A percentile compares a stretch with the other conserved stretches of the same genome.
phyloP scores from a whole-genome alignment of 1,140 invertebrate genomes.

The Thaumetopoea pityocampa region DNA sequence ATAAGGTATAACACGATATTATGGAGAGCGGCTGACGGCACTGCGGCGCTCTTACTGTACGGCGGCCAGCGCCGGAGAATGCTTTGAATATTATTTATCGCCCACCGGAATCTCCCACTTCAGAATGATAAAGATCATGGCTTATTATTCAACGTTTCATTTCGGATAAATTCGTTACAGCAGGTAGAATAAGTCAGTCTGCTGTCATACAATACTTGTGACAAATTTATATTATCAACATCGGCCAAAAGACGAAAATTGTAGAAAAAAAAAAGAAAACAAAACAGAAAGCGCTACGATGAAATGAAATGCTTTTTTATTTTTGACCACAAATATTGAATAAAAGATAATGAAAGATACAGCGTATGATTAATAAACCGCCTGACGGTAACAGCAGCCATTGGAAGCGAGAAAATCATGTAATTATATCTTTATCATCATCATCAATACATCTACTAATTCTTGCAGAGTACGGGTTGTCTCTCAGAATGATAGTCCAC shows the following conservation, averaged over 20 bases:
- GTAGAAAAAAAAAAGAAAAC: too few relatives aligned
- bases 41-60: constrained; percentile 39
- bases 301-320: too few relatives aligned
- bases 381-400: too few relatives aligned
- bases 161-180: neutral
- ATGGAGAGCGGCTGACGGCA: constrained; percentile 47
- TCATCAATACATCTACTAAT: too few relatives aligned
- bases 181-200: constrained; percentile 1
- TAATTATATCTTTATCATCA: too few relatives aligned
- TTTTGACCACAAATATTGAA: too few relatives aligned
- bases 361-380: too few relatives aligned
- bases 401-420: too few relatives aligned
- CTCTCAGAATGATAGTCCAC: too few relatives aligned
- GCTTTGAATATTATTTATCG: constrained; percentile 52
- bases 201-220: neutral
- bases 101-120: constrained; percentile 8
- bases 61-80: constrained; percentile 28
- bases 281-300: too few relatives aligned
- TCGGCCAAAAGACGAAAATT: neutral
- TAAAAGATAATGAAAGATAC: too few relatives aligned
- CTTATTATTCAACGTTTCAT: neutral
- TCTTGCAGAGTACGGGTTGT: too few relatives aligned
- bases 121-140: neutral
- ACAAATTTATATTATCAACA: neutral
- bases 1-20: constrained; percentile 76